Conservation (phyloP, 1,140 invertebrate genomes). For the Drosophila prosaltans region DNA sequence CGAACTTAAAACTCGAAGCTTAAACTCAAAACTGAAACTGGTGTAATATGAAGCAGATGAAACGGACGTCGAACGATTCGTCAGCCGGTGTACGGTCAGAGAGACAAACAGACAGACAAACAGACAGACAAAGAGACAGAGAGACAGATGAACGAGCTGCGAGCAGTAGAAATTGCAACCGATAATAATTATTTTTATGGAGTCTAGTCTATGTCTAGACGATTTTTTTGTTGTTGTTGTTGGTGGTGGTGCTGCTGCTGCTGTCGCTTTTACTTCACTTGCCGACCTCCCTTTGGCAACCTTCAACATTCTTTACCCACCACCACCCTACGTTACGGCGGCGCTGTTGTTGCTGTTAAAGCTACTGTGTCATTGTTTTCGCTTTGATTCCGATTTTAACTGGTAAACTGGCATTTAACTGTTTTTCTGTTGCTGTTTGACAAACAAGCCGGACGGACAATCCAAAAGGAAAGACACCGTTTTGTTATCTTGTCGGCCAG, state of each 20-base stretch:
- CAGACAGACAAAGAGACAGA: not conserved
- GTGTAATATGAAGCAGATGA: slow-evolving; percentile 74
- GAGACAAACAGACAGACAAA: not conserved
- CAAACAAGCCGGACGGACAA: slow-evolving; percentile 70
- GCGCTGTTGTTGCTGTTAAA: slow-evolving; percentile 40
- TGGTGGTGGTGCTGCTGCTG: slow-evolving; percentile 40
- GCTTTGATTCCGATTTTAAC: slow-evolving; percentile 82
- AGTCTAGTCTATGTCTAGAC: slow-evolving; percentile 83
- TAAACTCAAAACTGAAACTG: slow-evolving; percentile 48
- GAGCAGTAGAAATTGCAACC: slow-evolving; percentile 81
- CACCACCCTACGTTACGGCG: slow-evolving; percentile 23
- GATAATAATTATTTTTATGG: slow-evolving; percentile 84
- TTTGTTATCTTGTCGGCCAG: slow-evolving; percentile 10
- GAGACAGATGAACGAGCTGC: slow-evolving; percentile 39
- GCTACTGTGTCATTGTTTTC: slow-evolving; percentile 81
- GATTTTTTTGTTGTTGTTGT: slow-evolving; percentile 66
- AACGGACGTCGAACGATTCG: slow-evolving; percentile 54
- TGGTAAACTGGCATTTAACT: slow-evolving; percentile 81
- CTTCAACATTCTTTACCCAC: slow-evolving; percentile 18
- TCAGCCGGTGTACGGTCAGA: slow-evolving; percentile 22
- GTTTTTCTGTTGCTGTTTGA: slow-evolving; percentile 81
- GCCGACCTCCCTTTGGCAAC: slow-evolving; percentile 34
- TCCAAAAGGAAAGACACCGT: not conserved
- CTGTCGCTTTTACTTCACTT: slow-evolving; percentile 62
- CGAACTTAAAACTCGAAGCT: slow-evolving; percentile 14